Conservation (phyloP, 2,113 vertebrate genomes). For the Rostratula benghalensis region DNA sequence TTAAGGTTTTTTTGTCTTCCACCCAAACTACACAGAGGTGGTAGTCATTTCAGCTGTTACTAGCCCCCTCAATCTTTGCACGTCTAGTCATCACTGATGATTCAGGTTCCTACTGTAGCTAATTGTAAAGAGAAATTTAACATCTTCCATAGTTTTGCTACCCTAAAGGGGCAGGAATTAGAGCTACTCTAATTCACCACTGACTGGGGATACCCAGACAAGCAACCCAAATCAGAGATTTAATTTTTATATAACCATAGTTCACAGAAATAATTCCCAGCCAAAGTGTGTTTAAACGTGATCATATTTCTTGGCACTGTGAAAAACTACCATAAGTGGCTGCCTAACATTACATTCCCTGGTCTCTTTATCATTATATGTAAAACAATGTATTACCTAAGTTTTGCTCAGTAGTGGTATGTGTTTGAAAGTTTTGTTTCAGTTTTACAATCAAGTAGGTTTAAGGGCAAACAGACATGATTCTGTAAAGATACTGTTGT, state of each 20-base stretch:
- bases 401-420: neutral
- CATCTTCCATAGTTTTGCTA: neutral
- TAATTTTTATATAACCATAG: neutral
- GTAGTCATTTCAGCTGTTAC: neutral
- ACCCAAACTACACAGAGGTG: neutral
- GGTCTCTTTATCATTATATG: neutral
- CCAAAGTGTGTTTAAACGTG: neutral
- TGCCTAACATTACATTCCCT: neutral
- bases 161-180: neutral
- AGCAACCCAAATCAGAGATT: neutral
- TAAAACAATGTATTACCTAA: neutral
- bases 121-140: neutral
- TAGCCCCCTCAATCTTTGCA: neutral
- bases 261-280: neutral
- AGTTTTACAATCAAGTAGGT: neutral
- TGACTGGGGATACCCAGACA: neutral
- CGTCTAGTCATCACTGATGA: neutral
- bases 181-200: neutral
- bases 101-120: neutral
- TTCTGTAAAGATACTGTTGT: neutral
- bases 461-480: neutral
- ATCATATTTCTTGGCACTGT: neutral
- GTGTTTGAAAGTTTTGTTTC: neutral
- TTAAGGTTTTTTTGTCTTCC: neutral
- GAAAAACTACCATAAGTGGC: neutral